These are phyloP conservation scores for Pluvialis apricaria DNA, from an alignment of 2,113 vertebrate species.

Conservation along the genomic window DNA sequence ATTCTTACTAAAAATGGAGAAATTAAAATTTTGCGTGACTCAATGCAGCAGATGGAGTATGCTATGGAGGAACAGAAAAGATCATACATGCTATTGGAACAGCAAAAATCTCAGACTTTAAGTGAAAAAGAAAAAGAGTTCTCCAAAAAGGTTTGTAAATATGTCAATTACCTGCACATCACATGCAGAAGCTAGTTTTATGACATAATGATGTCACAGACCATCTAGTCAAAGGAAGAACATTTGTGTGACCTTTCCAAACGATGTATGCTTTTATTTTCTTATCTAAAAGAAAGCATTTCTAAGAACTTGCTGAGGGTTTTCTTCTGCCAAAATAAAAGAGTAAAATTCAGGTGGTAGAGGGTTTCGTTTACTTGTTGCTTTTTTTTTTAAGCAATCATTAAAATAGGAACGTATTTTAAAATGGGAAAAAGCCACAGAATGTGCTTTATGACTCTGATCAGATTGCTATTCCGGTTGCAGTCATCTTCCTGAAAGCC, in stretches of 20 bases:
- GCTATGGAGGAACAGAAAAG: slow-evolving; percentile 84
- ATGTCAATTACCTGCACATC: neutral
- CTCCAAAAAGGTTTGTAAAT: slow-evolving; percentile 81
- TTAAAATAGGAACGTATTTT: neutral
- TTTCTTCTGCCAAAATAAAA: neutral
- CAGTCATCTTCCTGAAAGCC: neutral
- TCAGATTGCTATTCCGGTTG: neutral
- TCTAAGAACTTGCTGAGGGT: neutral
- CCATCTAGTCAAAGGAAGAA: neutral
- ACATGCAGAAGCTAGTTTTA: neutral
- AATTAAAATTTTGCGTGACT: slow-evolving; percentile 90
- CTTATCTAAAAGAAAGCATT: neutral
- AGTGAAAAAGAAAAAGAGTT: slow-evolving; percentile 89
- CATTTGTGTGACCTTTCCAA: neutral
- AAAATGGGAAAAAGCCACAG: neutral
- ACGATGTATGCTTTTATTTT: neutral
- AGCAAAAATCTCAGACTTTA: slow-evolving; percentile 76
- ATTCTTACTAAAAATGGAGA: slow-evolving; percentile 90
- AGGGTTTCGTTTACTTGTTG: neutral
- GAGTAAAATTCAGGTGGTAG: neutral
- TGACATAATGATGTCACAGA: neutral
- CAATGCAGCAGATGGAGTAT: slow-evolving; percentile 80
- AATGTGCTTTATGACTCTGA: neutral
- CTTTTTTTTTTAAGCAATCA: neutral
- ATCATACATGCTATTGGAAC: slow-evolving; percentile 75